Percentiles rank a stretch among this genome's conserved stretches.
Conservation (phyloP, 2,888 invertebrate genomes). For the Caenorhabditis sp. region DNA sequence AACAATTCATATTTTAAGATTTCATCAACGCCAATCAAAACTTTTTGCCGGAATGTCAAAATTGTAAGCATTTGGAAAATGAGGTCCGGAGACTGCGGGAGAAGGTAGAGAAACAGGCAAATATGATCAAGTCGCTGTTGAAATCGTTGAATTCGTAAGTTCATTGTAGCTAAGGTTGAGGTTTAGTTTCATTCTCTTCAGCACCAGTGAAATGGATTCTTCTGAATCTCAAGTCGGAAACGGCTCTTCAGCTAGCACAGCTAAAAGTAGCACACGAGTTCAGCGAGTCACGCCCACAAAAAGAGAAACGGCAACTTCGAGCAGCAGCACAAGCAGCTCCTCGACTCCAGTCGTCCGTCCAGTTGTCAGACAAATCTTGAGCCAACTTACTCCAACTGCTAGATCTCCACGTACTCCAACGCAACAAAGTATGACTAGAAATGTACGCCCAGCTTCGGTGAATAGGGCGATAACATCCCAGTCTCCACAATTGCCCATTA, state of each 20-base stretch:
- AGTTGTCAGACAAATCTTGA: slow-evolving; percentile 19
- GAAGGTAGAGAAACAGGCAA: slow-evolving; percentile 27
- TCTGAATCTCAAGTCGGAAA: slow-evolving; percentile 55
- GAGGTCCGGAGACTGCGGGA: slow-evolving; percentile 35
- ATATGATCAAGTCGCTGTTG: slow-evolving; percentile 25
- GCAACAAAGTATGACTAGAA: slow-evolving; percentile 22
- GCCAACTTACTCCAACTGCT: slow-evolving; percentile 7
- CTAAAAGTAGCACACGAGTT: slow-evolving; percentile 22
- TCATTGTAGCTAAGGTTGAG: background rate
- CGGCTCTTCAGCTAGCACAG: slow-evolving; percentile 34
- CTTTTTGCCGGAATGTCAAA: slow-evolving; percentile 4
- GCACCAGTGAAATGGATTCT: slow-evolving; percentile 61
- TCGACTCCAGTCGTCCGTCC: slow-evolving; percentile 18
- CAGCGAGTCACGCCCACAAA: slow-evolving; percentile 63
- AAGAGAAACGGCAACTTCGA: slow-evolving; percentile 36
- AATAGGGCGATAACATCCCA: slow-evolving; percentile 22
- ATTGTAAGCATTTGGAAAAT: slow-evolving; percentile 18
- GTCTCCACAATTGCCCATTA: slow-evolving; percentile 8
- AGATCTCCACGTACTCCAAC: slow-evolving; percentile 12
- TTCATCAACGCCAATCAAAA: slow-evolving; percentile 8
- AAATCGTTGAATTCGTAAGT: slow-evolving; percentile 51
- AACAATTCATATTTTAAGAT: slow-evolving; percentile 12
- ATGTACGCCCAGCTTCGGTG: background rate
- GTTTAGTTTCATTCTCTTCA: too few species aligned
- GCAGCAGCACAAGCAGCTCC: slow-evolving; percentile 33